A percentile compares a stretch with the other conserved stretches of the same genome.
Evolutionary conservation across 1,140 invertebrate genomes (phyloP).

Genomic region (Coptotermes formosanus): DNA sequence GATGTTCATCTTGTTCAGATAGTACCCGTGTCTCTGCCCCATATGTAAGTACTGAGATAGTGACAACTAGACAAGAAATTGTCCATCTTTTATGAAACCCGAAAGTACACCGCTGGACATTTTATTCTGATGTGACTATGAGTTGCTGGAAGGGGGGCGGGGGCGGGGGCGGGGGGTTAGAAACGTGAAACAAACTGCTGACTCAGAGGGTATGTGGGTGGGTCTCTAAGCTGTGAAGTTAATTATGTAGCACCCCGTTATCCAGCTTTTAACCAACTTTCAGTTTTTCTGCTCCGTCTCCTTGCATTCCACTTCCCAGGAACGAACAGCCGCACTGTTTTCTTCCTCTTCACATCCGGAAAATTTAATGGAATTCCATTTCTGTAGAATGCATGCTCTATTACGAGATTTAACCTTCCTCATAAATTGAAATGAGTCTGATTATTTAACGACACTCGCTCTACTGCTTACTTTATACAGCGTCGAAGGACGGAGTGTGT

Average conservation of each 20-base stretch:
- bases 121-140: not conserved
- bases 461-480: no score
- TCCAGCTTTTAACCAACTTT: not conserved
- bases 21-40: no score
- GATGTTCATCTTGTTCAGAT: no score
- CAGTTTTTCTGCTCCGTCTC: not conserved
- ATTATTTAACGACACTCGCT: no score
- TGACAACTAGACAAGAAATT: no score
- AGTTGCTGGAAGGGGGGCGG: not conserved
- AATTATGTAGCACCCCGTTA: not conserved
- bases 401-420: not conserved
- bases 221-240: not conserved
- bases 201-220: not conserved
- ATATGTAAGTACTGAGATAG: no score
- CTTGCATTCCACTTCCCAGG: no score
- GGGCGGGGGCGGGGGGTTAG: not conserved
- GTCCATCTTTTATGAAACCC: no score
- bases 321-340: not conserved
- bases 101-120: not conserved
- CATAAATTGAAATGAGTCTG: not conserved
- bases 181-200: not conserved
- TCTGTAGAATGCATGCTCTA: not conserved
- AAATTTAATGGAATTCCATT: not conserved
- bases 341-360: not conserved
- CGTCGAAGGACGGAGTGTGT: no score